Evolutionary conservation across 2,797 vertebrate species (phyloP), one percentile per base, ranked within the genome.

Genomic region (Mus caroli): DNA sequence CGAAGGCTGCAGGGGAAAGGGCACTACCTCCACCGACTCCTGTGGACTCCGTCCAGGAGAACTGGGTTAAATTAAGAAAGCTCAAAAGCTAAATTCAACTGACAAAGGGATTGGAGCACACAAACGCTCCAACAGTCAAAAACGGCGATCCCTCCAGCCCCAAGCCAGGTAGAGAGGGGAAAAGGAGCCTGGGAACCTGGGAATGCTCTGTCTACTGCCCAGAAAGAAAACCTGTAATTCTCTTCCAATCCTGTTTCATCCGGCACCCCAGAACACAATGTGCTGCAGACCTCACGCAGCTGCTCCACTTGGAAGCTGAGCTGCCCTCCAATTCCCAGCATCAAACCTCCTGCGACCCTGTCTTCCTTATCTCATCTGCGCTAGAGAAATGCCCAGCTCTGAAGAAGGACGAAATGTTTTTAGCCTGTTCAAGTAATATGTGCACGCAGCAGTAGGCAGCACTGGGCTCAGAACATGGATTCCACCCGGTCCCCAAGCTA

Each of bases 311-410:
- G 46, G 43, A 87, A 80, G 67, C 94, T 9, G 8, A 88, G 94
- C 76, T 14, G 93, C 95, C 92, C 96, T 97, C 96, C 97, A 95
- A 75, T 96, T 96, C 95, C 95, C 94, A 95, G 96, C 96, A 91
- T 20, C 50, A 52, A 94, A 97, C 82, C 97, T 96, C 79, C 95
- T 96, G 96, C 83, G 90, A 94, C 56, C 93, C 92, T 26, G 28
- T 87, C 95, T 88, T 92, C 24, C 12, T 97, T 94, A 97, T 96
- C 92, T 92, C 92, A 93, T 95, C 95, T 96, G 64, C 88, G 82
- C 69, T 13, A 97, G 93, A 97, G 95, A 97, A 97, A 97, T 79
- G 79, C 20, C 56, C 40, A 97, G 92, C 64, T 31, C 96, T 78
- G 37, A 37, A 94, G 92, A 92, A 97, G 91, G 87, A 34, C 62